Evolutionary conservation across 1,140 invertebrate genomes (phyloP).

Genomic region (Procambarus clarkii): DNA sequence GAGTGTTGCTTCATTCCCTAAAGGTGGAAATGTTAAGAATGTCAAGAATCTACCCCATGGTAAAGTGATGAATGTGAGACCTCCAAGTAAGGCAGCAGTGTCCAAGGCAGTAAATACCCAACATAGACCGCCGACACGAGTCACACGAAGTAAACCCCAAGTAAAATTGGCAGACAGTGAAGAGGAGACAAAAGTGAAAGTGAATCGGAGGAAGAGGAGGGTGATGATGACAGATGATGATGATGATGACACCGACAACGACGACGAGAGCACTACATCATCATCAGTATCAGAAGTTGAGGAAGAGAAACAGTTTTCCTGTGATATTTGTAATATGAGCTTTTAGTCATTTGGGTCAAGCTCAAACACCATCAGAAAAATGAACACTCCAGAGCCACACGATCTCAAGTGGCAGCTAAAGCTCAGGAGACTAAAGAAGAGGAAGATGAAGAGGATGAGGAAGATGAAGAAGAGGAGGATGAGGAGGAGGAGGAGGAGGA

Average conservation of each 20-base stretch:
- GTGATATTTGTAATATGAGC: constrained; percentile 62
- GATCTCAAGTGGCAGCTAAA: constrained; percentile 40
- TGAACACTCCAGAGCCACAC: constrained; percentile 49
- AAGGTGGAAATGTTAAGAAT: neutral
- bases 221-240: constrained; percentile 33
- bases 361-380: constrained; percentile 66
- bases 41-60: constrained; percentile 26
- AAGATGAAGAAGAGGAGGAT: constrained; percentile 16
- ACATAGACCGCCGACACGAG: neutral
- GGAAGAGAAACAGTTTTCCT: constrained; percentile 56
- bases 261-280: constrained; percentile 36
- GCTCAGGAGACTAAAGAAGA: neutral
- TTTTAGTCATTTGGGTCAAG: constrained; percentile 68
- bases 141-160: constrained; percentile 38
- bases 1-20: neutral
- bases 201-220: constrained; percentile 16
- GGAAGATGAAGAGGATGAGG: neutral
- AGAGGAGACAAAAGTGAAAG: constrained; percentile 47
- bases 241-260: neutral
- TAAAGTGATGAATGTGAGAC: constrained; percentile 59
- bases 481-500: constrained; percentile 35
- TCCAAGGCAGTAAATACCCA: neutral
- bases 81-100: constrained; percentile 22
- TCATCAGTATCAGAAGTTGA: constrained; percentile 60
- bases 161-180: constrained; percentile 29